A percentile compares a stretch with the other conserved stretches of the same genome.
Evolutionary conservation across 2,888 invertebrate genomes (phyloP).

Genomic region (Micoletzkya japonica): DNA sequence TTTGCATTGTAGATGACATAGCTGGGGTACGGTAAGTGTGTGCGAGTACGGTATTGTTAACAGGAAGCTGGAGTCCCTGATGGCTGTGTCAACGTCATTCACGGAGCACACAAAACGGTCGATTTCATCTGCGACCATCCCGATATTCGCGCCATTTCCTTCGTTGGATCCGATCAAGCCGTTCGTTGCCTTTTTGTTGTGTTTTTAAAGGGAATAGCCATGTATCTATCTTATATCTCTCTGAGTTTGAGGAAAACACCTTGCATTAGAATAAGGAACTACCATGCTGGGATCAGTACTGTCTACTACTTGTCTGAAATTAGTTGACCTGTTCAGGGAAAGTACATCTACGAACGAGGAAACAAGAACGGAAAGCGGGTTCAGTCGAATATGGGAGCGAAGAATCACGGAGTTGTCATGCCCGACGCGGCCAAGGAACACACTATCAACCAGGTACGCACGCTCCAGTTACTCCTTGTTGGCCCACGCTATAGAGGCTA

Average conservation of each 20-base stretch:
- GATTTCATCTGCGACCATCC: slow-evolving; percentile 97
- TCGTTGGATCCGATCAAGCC: slow-evolving; percentile 94
- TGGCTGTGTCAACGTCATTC: slow-evolving; percentile 91
- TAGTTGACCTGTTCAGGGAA: slow-evolving; percentile 71
- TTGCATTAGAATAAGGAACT: too few relatives aligned
- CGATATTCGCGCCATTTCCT: slow-evolving; percentile 92
- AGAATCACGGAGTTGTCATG: slow-evolving; percentile 96
- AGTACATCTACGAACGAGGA: slow-evolving; percentile 90
- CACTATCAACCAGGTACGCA: slow-evolving; percentile 79
- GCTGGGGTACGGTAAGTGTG: neutral
- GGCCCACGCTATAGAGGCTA: neutral
- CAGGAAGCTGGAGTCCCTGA: slow-evolving; percentile 89
- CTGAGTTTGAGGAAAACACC: too few relatives aligned
- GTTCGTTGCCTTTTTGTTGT: slow-evolving; percentile 66
- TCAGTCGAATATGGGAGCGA: slow-evolving; percentile 98
- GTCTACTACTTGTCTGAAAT: neutral
- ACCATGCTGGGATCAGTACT: too few relatives aligned
- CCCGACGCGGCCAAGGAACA: slow-evolving; percentile 97
- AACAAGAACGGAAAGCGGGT: slow-evolving; percentile 89
- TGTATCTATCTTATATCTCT: too few relatives aligned
- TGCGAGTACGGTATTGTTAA: neutral
- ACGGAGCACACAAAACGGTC: slow-evolving; percentile 89
- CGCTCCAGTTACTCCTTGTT: neutral
- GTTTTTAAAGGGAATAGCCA: neutral
- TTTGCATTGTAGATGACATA: too few relatives aligned